Evolutionary conservation across 2,797 vertebrate genomes (phyloP), one percentile per base, ranked within the genome.

Genomic region (Chaunax sp.): DNA sequence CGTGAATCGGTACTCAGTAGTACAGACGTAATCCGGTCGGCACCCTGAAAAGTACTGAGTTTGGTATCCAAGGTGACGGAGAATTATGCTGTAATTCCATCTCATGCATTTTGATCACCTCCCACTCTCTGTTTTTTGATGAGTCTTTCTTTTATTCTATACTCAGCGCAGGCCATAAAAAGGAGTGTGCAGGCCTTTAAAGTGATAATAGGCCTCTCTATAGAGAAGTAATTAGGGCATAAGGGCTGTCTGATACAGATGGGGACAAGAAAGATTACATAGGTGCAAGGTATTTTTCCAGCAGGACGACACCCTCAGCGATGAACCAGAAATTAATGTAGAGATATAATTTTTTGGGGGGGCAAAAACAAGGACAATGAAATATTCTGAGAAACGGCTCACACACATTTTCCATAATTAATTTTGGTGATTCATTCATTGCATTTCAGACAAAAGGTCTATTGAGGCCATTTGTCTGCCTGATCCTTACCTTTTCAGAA

Each of bases 401-500:
- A 58, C 22, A 52, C 43, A 51, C 19, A 40, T 66, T 60, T 30
- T n/a, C 23, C 53, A 65, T 56, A 72, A 78, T 83, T 58, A 6
- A 81, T 85, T 82, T 58, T 1, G 63, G 51, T 84, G 82, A 88
- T 83, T 80, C 10, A 82, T 83, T 85, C 80, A 81, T 52, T 69
- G 64, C 54, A 51, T 87, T 72, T 77, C 47, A 78, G 70, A 87
- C 84, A 75, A 83, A 86, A 84, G 75, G 46, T 35, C 47, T 22
- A 50, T 67, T 72, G 43, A 60, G 23, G 37, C n/a, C 30, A 54
- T 64, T 67, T 66, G 33, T 73, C 37, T 60, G 59, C 22, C 1
- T 35, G 41, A 64, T 73, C 37, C 78, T 89, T 78, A 94, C 94
- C 93, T 94, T 78, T 92, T 92, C 60, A 94, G 82, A 76, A 93